Conservation (phyloP, 2,797 vertebrate species). For the Enteromius argenteus region DNA sequence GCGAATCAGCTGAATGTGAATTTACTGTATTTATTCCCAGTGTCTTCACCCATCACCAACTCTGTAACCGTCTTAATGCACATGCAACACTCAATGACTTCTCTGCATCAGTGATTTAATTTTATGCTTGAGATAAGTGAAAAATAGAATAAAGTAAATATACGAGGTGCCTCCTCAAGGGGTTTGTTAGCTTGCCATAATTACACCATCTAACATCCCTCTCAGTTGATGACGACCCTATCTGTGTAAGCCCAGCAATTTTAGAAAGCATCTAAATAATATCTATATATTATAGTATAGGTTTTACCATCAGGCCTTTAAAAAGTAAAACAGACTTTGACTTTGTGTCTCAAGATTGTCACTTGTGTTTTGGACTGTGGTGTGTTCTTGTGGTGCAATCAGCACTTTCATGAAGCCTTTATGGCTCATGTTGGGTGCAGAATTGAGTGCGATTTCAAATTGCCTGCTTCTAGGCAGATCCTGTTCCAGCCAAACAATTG, state of each 20-base stretch:
- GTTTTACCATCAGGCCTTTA: neutral
- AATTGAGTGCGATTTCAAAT: neutral
- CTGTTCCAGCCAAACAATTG: neutral
- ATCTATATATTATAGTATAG: neutral
- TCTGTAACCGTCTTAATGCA: neutral
- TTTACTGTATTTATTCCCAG: neutral
- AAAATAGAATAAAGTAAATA: neutral
- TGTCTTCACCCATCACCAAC: neutral
- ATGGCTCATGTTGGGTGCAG: neutral
- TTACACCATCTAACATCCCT: neutral
- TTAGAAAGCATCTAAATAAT: neutral
- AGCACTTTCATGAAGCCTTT: neutral
- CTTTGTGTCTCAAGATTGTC: neutral
- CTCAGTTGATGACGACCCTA: neutral
- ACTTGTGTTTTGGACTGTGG: neutral
- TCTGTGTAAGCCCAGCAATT: neutral
- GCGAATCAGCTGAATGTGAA: neutral
- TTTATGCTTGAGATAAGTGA: constrained; percentile 17
- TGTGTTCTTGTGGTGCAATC: neutral
- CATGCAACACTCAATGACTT: neutral
- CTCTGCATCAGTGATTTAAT: constrained; percentile 36
- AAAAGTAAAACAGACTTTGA: neutral
- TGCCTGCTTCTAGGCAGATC: neutral
- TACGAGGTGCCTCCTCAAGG: neutral
- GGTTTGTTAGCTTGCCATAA: neutral